A percentile compares a stretch with the other conserved stretches of the same genome.
phyloP scores from a whole-genome alignment of 2,888 invertebrate species.

The Ormyrus thymus region DNA sequence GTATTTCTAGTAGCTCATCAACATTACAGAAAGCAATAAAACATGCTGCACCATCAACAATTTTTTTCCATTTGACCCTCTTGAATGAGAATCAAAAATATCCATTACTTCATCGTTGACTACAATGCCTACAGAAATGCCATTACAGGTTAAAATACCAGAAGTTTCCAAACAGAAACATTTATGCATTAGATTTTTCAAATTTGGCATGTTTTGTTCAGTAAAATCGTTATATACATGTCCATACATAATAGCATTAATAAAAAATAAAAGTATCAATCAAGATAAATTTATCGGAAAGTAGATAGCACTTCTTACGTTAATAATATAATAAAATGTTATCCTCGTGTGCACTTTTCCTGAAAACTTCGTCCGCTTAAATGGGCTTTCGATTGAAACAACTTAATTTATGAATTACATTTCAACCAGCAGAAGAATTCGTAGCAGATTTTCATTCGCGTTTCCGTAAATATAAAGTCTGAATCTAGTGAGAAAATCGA shows the following conservation, averaged over 20 bases:
- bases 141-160: slow-evolving; percentile 8
- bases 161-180: background rate
- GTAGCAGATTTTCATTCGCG: too few species aligned
- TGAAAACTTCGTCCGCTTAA: background rate
- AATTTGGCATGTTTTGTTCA: background rate
- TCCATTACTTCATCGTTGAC: background rate
- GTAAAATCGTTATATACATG: background rate
- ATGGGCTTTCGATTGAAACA: too few species aligned
- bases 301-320: background rate
- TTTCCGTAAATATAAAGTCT: too few species aligned
- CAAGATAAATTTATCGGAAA: background rate
- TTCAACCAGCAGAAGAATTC: too few species aligned
- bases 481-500: too few species aligned
- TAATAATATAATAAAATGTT: background rate
- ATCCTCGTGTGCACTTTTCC: background rate
- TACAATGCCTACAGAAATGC: background rate
- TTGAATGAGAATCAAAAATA: slow-evolving; percentile 14
- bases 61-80: background rate
- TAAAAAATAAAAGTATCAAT: background rate
- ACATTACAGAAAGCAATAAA: background rate
- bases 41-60: background rate
- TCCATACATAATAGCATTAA: background rate
- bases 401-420: too few species aligned
- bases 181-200: background rate
- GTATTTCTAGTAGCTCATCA: background rate